Evolutionary conservation across 2,888 invertebrate genomes (phyloP).

Genomic region (Epistrophe eligans): DNA sequence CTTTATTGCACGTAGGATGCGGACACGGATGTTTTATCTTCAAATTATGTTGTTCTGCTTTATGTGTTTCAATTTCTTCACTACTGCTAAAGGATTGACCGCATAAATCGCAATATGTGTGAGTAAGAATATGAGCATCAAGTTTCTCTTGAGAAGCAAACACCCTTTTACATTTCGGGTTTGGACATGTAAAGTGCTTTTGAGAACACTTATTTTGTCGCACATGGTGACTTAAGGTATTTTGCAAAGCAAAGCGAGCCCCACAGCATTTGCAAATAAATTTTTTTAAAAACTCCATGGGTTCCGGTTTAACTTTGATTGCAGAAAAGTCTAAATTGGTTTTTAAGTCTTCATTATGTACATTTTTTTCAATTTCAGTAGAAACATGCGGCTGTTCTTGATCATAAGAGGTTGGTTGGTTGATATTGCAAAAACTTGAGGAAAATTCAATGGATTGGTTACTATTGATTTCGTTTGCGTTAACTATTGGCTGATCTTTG

Average conservation of each 20-base stretch:
- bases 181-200: slow-evolving; percentile 29
- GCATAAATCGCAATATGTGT: slow-evolving; percentile 32
- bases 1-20: slow-evolving; percentile 36
- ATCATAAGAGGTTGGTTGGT: no score
- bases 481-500: not conserved
- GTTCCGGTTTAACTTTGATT: not conserved
- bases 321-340: not conserved
- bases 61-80: slow-evolving; percentile 32
- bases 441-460: not conserved
- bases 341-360: not conserved
- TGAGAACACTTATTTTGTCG: slow-evolving; percentile 33
- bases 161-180: slow-evolving; percentile 2
- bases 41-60: slow-evolving; percentile 28
- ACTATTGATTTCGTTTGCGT: not conserved
- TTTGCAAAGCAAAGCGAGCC: slow-evolving; percentile 29
- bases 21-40: slow-evolving; percentile 35
- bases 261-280: slow-evolving; percentile 38
- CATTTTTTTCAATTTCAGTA: not conserved
- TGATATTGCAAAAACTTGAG: not conserved
- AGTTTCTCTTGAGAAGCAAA: slow-evolving; percentile 31
- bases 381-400: not conserved
- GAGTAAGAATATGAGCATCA: slow-evolving; percentile 26
- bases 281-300: slow-evolving; percentile 3
- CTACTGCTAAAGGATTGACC: slow-evolving; percentile 21
- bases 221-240: slow-evolving; percentile 35